Percentiles rank a stretch among this genome's conserved stretches.
phyloP scores from a whole-genome alignment of 2,888 invertebrate species.

The Epinotia nisella region DNA sequence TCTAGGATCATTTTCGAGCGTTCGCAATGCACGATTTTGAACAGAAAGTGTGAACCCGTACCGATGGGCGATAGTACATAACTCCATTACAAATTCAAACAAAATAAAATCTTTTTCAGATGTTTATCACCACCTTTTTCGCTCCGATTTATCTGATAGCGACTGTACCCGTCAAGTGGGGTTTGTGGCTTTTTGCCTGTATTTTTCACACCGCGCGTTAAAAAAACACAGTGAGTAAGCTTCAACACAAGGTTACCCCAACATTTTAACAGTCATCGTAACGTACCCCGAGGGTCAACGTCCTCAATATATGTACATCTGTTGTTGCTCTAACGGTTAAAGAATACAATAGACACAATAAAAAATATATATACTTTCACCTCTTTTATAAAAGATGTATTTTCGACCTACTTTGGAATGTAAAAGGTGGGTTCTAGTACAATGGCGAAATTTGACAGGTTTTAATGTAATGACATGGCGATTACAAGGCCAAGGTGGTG shows the following conservation, averaged over 20 bases:
- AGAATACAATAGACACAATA: neutral
- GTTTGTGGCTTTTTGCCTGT: neutral
- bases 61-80: too few species aligned
- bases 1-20: too few species aligned
- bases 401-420: neutral
- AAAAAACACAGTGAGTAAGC: neutral
- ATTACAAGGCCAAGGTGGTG: too few species aligned
- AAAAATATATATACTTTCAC: neutral
- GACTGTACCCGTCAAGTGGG: too few species aligned
- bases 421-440: neutral
- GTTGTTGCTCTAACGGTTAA: neutral
- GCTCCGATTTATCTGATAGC: too few species aligned
- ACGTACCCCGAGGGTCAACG: neutral
- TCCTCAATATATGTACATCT: neutral
- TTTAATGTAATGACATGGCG: too few species aligned
- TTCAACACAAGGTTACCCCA: neutral
- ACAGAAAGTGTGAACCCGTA: too few species aligned
- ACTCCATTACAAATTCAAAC: too few species aligned
- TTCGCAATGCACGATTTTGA: too few species aligned
- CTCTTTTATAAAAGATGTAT: neutral
- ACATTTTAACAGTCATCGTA: neutral
- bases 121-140: too few species aligned
- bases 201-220: neutral
- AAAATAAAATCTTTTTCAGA: too few species aligned
- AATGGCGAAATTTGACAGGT: neutral